phyloP scores from a whole-genome alignment of 2,888 invertebrate genomes.

The Taphrorychus bicolor region DNA sequence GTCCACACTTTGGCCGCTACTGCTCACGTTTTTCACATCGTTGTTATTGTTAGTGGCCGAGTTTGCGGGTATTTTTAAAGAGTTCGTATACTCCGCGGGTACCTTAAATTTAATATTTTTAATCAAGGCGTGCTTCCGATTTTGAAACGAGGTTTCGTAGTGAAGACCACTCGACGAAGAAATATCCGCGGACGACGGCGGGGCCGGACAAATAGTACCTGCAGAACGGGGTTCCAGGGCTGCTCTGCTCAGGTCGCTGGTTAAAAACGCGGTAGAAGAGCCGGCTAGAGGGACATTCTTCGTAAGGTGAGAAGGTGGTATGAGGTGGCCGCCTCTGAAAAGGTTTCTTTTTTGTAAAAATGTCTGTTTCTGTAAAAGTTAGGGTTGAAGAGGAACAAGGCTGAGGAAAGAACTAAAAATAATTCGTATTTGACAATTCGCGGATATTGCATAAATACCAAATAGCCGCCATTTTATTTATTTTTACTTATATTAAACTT shows the following conservation, averaged over 20 bases:
- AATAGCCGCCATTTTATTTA: too few relatives aligned
- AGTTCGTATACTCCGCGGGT: conserved; percentile 55
- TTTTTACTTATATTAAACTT: too few relatives aligned
- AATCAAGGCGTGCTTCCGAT: conserved; percentile 55
- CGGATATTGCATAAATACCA: too few relatives aligned
- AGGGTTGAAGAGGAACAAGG: too few relatives aligned
- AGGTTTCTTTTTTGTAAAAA: background rate
- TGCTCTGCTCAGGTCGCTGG: conserved; percentile 49
- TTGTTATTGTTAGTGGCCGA: conserved; percentile 12
- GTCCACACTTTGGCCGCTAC: conserved; percentile 34
- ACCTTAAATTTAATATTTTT: conserved; percentile 61
- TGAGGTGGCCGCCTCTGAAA: conserved; percentile 53
- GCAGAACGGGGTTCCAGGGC: conserved; percentile 53
- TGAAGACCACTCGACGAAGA: conserved; percentile 48
- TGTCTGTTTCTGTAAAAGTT: too few relatives aligned
- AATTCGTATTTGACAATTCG: too few relatives aligned
- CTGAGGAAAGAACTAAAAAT: too few relatives aligned
- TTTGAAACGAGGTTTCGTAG: conserved; percentile 57
- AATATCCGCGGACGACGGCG: background rate
- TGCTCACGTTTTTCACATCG: conserved; percentile 53
- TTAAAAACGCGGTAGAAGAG: background rate
- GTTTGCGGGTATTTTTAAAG: conserved; percentile 40
- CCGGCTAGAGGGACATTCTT: conserved; percentile 46
- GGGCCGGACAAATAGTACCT: too few relatives aligned
- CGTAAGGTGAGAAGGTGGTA: conserved; percentile 50